These are phyloP conservation scores for Pelecanoides urinatrix DNA, from an alignment of 2,113 vertebrate genomes.

Conservation along the genomic window DNA sequence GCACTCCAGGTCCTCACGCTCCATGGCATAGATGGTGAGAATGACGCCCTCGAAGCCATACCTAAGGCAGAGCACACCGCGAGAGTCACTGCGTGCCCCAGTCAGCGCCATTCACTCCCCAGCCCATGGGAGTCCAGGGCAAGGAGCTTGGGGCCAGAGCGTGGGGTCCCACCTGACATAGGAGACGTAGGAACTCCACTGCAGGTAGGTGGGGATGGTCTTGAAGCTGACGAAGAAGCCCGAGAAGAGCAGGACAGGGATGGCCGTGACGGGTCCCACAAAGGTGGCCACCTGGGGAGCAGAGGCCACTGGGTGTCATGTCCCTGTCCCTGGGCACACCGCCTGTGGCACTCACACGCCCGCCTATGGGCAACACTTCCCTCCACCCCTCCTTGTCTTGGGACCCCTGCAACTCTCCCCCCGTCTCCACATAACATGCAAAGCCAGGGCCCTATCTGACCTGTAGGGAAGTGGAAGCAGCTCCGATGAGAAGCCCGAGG, in stretches of 20 bases:
- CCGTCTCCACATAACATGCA: fast-evolving
- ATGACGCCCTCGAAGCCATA: slow-evolving; percentile 98
- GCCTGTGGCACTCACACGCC: not conserved
- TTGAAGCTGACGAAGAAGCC: slow-evolving; percentile 99
- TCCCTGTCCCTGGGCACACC: not conserved
- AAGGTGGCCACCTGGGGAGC: slow-evolving; percentile 91
- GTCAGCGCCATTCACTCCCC: not conserved
- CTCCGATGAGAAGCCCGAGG: slow-evolving; percentile 92
- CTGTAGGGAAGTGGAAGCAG: slow-evolving; percentile 94
- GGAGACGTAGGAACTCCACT: slow-evolving; percentile 97
- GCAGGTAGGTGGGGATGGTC: slow-evolving; percentile 96
- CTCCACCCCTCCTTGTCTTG: fast-evolving
- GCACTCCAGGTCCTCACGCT: slow-evolving; percentile 89
- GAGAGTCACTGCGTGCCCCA: fast-evolving
- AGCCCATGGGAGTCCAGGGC: not conserved
- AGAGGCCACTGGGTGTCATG: not conserved
- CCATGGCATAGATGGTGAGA: slow-evolving; percentile 96
- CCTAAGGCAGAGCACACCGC: slow-evolving; percentile 58
- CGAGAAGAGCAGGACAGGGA: slow-evolving; percentile 96
- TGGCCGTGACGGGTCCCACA: slow-evolving; percentile 92
- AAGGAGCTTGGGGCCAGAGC: not conserved
- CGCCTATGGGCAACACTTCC: not conserved
- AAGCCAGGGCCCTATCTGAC: slow-evolving; percentile 42
- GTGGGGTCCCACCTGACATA: slow-evolving; percentile 87
- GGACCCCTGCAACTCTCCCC: not conserved